Evolutionary conservation across 2,113 vertebrate genomes (phyloP).

Genomic region (Leptobrachium ailaonicum): DNA sequence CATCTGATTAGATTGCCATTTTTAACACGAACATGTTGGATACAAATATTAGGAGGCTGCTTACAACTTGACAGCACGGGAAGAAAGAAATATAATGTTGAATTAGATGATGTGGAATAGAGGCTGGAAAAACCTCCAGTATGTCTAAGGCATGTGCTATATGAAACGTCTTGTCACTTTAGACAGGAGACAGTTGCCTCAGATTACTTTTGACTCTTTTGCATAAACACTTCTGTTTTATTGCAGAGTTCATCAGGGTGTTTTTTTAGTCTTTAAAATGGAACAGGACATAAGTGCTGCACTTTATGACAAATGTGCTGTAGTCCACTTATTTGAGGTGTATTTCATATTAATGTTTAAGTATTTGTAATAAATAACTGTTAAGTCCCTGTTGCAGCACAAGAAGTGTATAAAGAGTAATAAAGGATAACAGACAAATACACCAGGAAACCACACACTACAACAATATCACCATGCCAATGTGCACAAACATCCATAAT

Average conservation of each 20-base stretch:
- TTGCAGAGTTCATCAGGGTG: conserved; percentile 35
- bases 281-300: conserved; percentile 20
- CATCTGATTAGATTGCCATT: too few relatives aligned
- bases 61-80: neutral
- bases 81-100: conserved; percentile 5
- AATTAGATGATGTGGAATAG: conserved; percentile 14
- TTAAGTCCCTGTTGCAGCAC: too few relatives aligned
- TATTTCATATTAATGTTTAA: too few relatives aligned
- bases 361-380: too few relatives aligned
- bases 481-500: too few relatives aligned
- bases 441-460: too few relatives aligned
- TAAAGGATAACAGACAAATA: too few relatives aligned
- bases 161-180: conserved; percentile 56
- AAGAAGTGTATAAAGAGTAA: too few relatives aligned
- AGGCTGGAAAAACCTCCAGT: conserved; percentile 55
- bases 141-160: conserved; percentile 55
- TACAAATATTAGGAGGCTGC: too few relatives aligned
- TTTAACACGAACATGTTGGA: too few relatives aligned
- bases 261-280: conserved; percentile 13
- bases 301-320: neutral
- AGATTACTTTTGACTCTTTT: conserved; percentile 56
- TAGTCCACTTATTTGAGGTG: too few relatives aligned
- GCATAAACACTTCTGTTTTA: conserved; percentile 49
- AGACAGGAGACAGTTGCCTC: conserved; percentile 60
- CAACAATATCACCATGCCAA: too few relatives aligned